These are phyloP conservation scores for Argentina silus DNA, from an alignment of 2,797 vertebrate species.

Conservation along the genomic window DNA sequence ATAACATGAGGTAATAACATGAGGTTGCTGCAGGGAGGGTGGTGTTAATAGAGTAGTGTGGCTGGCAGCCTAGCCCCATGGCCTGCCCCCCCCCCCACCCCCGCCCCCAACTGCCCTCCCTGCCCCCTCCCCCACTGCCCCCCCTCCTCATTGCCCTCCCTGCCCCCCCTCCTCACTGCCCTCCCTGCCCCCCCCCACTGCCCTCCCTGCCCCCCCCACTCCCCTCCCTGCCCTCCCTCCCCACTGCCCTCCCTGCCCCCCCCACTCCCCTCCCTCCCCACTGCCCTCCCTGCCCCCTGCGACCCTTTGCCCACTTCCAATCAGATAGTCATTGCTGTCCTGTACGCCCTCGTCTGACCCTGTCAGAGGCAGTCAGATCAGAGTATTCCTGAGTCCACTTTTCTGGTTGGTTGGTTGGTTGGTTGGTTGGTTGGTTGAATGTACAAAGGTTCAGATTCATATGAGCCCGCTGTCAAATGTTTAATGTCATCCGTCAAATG, in stretches of 20 bases:
- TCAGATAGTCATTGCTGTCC: not conserved
- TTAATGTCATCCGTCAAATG: not conserved
- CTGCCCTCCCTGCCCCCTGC: slow-evolving; percentile 3
- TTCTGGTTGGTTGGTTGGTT: not conserved
- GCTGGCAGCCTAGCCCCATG: not conserved
- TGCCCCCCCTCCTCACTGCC: not conserved
- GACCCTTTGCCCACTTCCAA: not conserved
- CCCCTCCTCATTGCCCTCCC: not conserved
- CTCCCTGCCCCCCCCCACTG: not conserved
- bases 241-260: not conserved
- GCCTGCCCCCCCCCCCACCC: slow-evolving; percentile 1
- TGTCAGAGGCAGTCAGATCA: not conserved
- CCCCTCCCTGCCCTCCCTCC: not conserved
- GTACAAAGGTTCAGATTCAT: too few species aligned
- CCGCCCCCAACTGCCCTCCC: too few species aligned
- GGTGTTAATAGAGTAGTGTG: not conserved
- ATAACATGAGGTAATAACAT: not conserved
- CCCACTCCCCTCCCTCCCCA: not conserved
- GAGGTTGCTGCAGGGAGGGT: not conserved
- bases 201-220: slow-evolving; percentile 7
- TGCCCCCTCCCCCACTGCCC: not conserved
- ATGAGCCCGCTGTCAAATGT: not conserved
- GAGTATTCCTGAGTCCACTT: not conserved
- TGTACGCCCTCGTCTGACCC: not conserved
- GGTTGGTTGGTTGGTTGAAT: too few species aligned